Percentiles rank a stretch among this genome's conserved stretches.
Evolutionary conservation across 2,888 invertebrate genomes (phyloP).

Genomic region (Xestobium rufovillosum): DNA sequence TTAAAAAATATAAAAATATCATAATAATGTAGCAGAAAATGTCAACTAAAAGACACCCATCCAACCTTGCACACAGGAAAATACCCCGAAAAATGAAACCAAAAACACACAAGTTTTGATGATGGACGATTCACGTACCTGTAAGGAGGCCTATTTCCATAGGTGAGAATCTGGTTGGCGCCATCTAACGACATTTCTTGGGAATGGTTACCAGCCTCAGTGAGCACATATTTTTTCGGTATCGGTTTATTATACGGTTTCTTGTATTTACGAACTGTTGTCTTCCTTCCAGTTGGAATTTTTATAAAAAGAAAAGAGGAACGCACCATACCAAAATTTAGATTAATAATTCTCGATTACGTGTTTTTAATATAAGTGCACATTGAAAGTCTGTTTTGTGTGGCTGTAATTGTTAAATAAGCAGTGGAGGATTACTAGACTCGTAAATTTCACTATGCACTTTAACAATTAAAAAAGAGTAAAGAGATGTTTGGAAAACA

Average conservation of each 20-base stretch:
- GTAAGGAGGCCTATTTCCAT: conserved; percentile 67
- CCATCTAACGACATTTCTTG: conserved; percentile 76
- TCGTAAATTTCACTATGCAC: too few relatives aligned
- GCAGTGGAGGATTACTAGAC: conserved; percentile 14
- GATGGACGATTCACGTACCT: too few relatives aligned
- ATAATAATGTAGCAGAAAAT: too few relatives aligned
- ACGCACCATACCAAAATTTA: conserved; percentile 21
- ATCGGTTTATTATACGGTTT: conserved; percentile 82
- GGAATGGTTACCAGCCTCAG: conserved; percentile 65
- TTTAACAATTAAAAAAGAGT: too few relatives aligned
- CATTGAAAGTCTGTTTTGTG: too few relatives aligned
- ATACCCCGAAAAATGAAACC: too few relatives aligned
- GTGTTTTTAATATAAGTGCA: not conserved
- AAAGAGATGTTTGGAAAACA: too few relatives aligned
- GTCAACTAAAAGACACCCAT: too few relatives aligned
- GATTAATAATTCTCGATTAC: conserved; percentile 21
- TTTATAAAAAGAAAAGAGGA: conserved; percentile 23
- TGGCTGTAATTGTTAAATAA: conserved; percentile 11
- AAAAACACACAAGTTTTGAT: too few relatives aligned
- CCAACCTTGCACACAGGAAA: too few relatives aligned
- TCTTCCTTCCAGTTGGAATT: conserved; percentile 65
- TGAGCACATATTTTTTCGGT: conserved; percentile 62
- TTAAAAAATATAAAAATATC: too few relatives aligned
- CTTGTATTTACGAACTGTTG: conserved; percentile 81
- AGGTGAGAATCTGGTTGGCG: conserved; percentile 69